Percentiles rank a stretch among this genome's conserved stretches.
These are phyloP conservation scores for Poicephalus gulielmi DNA, from an alignment of 2,113 vertebrate genomes.

Conservation along the genomic window DNA sequence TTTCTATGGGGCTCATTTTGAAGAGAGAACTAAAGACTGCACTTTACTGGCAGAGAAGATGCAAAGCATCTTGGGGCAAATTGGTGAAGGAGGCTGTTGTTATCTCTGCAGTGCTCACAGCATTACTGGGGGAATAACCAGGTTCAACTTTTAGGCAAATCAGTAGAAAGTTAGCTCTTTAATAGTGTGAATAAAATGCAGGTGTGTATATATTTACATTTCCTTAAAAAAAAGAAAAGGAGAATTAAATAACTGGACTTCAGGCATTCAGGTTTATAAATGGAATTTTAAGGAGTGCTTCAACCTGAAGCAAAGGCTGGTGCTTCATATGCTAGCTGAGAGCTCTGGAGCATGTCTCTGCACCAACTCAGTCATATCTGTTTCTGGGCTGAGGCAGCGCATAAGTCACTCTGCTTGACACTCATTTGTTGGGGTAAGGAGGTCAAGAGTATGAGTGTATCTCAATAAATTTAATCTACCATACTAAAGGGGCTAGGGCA, in stretches of 20 bases:
- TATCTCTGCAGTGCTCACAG: background rate
- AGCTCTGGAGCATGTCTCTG: background rate
- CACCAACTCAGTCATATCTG: rapidly evolving
- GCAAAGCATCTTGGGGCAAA: background rate
- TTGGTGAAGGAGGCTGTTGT: rapidly evolving
- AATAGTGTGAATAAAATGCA: rapidly evolving
- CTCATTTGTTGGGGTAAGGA: too few species aligned
- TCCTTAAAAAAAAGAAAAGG: background rate
- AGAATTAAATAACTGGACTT: background rate
- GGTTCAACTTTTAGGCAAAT: background rate
- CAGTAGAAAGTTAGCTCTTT: background rate
- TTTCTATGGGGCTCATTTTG: background rate
- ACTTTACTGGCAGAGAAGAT: background rate
- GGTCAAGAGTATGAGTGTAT: background rate
- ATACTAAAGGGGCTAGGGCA: background rate
- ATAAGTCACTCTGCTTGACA: background rate
- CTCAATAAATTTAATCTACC: background rate
- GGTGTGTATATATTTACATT: rapidly evolving
- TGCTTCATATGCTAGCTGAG: background rate
- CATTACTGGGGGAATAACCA: too few species aligned
- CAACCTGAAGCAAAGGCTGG: background rate
- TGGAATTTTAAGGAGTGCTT: background rate
- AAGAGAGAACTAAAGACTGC: background rate
- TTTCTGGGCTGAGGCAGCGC: too few species aligned
- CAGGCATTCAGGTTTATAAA: background rate